Base-by-base conservation (phyloP, 2,797 vertebrate genomes). In the Centroberyx gerrardi region DNA sequence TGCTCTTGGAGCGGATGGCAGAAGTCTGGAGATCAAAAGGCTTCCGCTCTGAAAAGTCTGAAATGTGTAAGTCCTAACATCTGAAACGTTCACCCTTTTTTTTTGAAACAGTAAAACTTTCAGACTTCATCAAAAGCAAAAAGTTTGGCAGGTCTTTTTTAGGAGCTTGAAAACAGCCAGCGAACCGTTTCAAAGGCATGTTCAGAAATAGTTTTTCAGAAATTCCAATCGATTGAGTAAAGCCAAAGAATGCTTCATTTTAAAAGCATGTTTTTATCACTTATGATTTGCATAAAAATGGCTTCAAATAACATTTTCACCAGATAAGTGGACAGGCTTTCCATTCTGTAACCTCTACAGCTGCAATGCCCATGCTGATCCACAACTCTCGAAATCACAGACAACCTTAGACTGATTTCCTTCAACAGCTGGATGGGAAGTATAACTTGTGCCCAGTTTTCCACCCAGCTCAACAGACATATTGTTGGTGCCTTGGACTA, bases 11-110 rank as follows among this genome's bases (percentile, higher is more conserved):
- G 70, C 62, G 28, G 53, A 77, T 69, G 68, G 80, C 60, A 82
- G 68, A 74, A 66, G 55, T 72, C 60, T 78, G 49, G 13, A 75
- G 80, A 88, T 77, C 80, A 88, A 85, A 83, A 71, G 65, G 53
- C 65, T 78, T 80, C 72, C 7, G 28, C 53, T 77, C 69, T 14
- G 40, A 65, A 85, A 81, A 70, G 61, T 66, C 63, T 69, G 48
- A 87, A 83, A 85, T 73, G 52, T 81, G 63, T 70, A 80, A 55
- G 33, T 22, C 10, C 49, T 6, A 22, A 85, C 71, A 80, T 88
- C 77, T 87, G 65, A 87, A 59, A 72, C 62, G 42, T 59, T 40
- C 68, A 40, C 36, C 44, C 18, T 68, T 70, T 46, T 18, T 66
- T 63, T 76, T 80, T 55, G 55, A 76, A 73, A 77, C 40, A 3